Percentiles rank a stretch among this genome's conserved stretches.
These are phyloP conservation scores for Cephalopholis sonnerati DNA, from an alignment of 2,113 vertebrate genomes.

Conservation along the genomic window DNA sequence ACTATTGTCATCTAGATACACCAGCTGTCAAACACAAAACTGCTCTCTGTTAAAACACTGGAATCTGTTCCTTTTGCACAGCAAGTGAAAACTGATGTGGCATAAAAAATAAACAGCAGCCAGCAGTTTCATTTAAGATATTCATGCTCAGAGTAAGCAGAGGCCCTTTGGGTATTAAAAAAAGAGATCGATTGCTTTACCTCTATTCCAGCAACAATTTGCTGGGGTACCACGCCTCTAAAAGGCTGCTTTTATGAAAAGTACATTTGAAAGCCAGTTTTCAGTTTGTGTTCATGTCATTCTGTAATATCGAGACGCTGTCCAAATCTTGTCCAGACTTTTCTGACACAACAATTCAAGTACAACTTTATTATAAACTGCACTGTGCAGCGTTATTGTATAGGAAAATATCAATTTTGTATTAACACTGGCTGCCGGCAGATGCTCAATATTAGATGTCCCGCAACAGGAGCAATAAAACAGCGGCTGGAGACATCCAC, in stretches of 20 bases:
- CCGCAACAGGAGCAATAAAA: neutral
- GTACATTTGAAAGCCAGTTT: constrained; percentile 12
- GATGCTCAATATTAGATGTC: constrained; percentile 11
- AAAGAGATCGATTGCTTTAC: neutral
- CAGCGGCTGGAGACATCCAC: neutral
- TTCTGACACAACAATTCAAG: neutral
- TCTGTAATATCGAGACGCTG: constrained; percentile 5
- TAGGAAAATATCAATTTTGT: neutral
- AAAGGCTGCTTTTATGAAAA: constrained; percentile 19
- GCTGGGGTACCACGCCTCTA: neutral
- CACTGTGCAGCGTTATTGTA: neutral
- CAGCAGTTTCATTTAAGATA: constrained; percentile 3
- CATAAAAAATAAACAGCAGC: neutral
- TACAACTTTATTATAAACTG: neutral
- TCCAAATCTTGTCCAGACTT: neutral
- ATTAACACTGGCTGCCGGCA: neutral
- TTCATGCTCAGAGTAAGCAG: constrained; percentile 2
- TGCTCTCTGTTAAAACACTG: neutral
- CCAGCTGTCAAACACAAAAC: constrained; percentile 1
- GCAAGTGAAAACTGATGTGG: neutral
- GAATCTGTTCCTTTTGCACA: neutral
- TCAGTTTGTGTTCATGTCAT: neutral
- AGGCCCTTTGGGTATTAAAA: neutral
- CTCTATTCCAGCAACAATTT: constrained; percentile 24
- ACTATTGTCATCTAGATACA: neutral